A percentile compares a stretch with the other conserved stretches of the same genome.
phyloP scores from a whole-genome alignment of 2,113 vertebrate genomes.

The Carettochelys insculpta region DNA sequence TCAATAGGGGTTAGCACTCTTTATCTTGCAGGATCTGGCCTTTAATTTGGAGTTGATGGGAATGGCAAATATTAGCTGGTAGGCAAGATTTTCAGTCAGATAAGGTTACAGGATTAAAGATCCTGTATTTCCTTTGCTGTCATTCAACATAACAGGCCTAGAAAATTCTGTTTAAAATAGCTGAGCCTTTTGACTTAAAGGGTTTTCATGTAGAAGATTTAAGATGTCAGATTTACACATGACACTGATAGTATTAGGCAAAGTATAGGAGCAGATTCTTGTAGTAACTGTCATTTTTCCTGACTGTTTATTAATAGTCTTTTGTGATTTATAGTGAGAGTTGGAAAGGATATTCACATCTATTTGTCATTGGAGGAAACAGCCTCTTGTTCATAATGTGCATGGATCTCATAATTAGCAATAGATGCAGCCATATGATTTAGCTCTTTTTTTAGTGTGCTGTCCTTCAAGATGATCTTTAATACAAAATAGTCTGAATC shows the following conservation, averaged over 20 bases:
- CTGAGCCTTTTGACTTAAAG: slow-evolving; percentile 69
- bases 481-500: slow-evolving; percentile 66
- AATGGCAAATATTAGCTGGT: slow-evolving; percentile 30
- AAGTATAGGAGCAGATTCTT: slow-evolving; percentile 67
- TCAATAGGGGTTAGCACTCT: background rate
- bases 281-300: slow-evolving; percentile 64
- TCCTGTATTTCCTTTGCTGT: slow-evolving; percentile 67
- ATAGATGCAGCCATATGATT: slow-evolving; percentile 35
- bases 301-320: slow-evolving; percentile 75
- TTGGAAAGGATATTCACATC: slow-evolving; percentile 68
- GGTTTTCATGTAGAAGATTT: slow-evolving; percentile 67
- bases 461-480: slow-evolving; percentile 60
- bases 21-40: background rate
- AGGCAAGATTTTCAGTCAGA: slow-evolving; percentile 51
- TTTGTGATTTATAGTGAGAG: slow-evolving; percentile 75
- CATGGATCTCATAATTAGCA: slow-evolving; percentile 67
- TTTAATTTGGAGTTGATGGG: slow-evolving; percentile 41
- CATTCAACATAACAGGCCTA: slow-evolving; percentile 71
- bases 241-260: slow-evolving; percentile 72
- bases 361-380: slow-evolving; percentile 68
- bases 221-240: slow-evolving; percentile 73
- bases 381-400: slow-evolving; percentile 62
- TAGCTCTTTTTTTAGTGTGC: slow-evolving; percentile 54
- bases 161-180: slow-evolving; percentile 71
- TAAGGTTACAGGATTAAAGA: slow-evolving; percentile 61